A percentile compares a stretch with the other conserved stretches of the same genome.
These are phyloP conservation scores for Ptychadena robeensis DNA, from an alignment of 2,797 vertebrate species.

Conservation along the genomic window DNA sequence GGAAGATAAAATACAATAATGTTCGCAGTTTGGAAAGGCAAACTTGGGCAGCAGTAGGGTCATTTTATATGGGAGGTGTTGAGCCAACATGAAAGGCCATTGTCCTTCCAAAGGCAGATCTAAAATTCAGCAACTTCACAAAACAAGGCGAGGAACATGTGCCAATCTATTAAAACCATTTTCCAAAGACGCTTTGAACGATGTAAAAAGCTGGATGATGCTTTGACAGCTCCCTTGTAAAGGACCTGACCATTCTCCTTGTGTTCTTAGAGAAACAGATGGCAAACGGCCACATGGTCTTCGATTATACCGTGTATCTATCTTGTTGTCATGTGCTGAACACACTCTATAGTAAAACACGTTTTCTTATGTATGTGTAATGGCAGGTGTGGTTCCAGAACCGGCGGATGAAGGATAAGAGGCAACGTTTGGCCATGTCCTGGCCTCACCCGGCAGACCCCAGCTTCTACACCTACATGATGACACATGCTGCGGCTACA, in stretches of 20 bases:
- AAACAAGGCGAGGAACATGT: background rate
- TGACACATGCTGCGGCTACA: slow-evolving; percentile 94
- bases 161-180: background rate
- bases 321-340: background rate
- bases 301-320: background rate
- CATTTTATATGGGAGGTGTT: background rate
- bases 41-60: background rate
- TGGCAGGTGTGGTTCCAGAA: slow-evolving; percentile 97
- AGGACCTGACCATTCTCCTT: background rate
- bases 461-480: slow-evolving; percentile 98
- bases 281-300: background rate
- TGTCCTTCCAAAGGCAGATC: background rate
- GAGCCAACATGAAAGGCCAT: background rate
- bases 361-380: background rate
- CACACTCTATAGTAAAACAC: background rate
- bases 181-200: background rate
- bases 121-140: background rate
- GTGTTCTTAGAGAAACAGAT: background rate
- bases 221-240: slow-evolving; percentile 5
- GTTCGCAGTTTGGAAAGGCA: background rate
- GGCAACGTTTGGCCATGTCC: slow-evolving; percentile 93
- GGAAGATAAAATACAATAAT: background rate
- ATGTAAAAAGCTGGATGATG: background rate
- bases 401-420: slow-evolving; percentile 94
- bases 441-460: slow-evolving; percentile 95